Conservation (phyloP, 2,113 vertebrate genomes). For the Poicephalus meyeri region DNA sequence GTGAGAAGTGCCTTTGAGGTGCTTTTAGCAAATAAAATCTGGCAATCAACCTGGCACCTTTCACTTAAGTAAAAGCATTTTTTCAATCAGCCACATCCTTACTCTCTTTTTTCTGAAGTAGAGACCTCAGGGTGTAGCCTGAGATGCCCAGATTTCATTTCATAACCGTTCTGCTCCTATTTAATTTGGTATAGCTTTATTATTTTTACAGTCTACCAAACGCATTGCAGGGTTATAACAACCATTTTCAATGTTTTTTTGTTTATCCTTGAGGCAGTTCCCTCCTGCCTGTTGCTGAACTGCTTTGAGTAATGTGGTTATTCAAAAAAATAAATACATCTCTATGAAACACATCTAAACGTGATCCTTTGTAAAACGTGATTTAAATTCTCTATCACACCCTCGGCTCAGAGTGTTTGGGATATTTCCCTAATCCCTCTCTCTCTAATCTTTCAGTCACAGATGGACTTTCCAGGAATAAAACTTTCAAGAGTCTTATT, state of each 20-base stretch:
- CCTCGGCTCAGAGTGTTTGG: background rate
- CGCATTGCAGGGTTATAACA: background rate
- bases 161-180: background rate
- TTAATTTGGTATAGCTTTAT: background rate
- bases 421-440: background rate
- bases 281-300: background rate
- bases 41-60: background rate
- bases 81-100: background rate
- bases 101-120: background rate
- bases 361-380: background rate
- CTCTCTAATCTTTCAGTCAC: background rate
- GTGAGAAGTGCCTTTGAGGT: background rate
- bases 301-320: conserved; percentile 9
- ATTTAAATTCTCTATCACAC: background rate
- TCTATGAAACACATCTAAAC: background rate
- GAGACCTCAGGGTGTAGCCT: background rate
- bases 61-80: background rate
- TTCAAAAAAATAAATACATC: background rate
- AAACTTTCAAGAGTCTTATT: background rate
- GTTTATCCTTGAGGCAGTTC: conserved; percentile 29
- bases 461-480: conserved; percentile 11
- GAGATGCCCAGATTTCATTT: background rate
- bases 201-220: background rate
- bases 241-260: background rate
- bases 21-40: background rate